Base-by-base conservation (phyloP, 1,140 invertebrate species). In the Zaprionus davidi region DNA sequence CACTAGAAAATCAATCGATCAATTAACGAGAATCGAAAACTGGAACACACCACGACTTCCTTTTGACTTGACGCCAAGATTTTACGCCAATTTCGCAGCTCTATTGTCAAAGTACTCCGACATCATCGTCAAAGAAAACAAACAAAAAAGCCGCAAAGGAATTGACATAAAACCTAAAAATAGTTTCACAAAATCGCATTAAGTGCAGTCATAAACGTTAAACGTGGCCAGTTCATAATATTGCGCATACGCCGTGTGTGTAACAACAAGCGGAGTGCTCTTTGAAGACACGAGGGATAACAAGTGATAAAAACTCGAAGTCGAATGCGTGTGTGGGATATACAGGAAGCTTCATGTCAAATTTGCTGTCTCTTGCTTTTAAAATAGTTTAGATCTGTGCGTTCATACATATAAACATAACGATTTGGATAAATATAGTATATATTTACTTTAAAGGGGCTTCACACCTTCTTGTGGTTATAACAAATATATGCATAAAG, bases 11-110 rank as follows among this genome's bases (percentile, higher is more conserved):
- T 75, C 83, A 69, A 68, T 84, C 71, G 85, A 82, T 87, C 84
- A 87, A 87, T 84, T 78, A 84, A 69, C 64, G 75, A 90, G 84
- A 88, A 90, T 78, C 78, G 78, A 51, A 78, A 87, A 88, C 69
- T 79, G 79, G 83, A 73, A 80, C 83, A 80, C 36, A 15, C 55
- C 28, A 41, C 68, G 63, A 79, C 79, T 86, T 79, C 82, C 78
- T 78, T 75, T 68, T 77, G 44, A 46, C 65, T 81, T 79, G 46
- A 57, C 59, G 46, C 24, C 41, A 31, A 63, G 57, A 60, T 74
- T 65, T 60, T 56, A 62, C 44, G 44, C 9, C 38, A 60, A 31
- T 28, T 51, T 41, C 56, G 20, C 22, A 44, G 15, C 17, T n/a
- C 24, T 38, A 51, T 49, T 60, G 55, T 51, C 55, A 46, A 9